phyloP scores from a whole-genome alignment of 2,797 vertebrate genomes.

The Neopelma chrysocephalum region DNA sequence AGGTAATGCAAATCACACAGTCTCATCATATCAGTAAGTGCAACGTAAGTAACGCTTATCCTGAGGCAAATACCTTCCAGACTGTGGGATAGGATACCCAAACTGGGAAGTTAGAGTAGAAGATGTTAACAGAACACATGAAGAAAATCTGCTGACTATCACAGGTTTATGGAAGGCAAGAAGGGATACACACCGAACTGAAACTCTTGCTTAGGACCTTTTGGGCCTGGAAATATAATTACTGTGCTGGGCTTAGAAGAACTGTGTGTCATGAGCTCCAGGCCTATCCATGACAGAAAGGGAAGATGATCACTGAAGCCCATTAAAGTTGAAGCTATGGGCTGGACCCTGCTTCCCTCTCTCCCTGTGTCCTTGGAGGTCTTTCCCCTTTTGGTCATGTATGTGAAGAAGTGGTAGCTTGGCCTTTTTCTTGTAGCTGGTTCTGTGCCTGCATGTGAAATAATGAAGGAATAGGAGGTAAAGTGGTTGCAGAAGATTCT shows the following conservation, averaged over 20 bases:
- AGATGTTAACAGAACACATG: not conserved
- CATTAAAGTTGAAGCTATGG: not conserved
- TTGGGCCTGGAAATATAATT: not conserved
- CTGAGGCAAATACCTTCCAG: not conserved
- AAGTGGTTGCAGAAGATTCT: not conserved
- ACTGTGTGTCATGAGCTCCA: not conserved
- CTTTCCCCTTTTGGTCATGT: not conserved
- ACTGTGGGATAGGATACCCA: not conserved
- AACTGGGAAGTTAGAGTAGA: not conserved
- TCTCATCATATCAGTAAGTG: not conserved
- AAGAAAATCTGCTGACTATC: not conserved
- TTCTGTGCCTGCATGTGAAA: not conserved
- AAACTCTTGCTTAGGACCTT: not conserved
- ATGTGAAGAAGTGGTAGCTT: not conserved
- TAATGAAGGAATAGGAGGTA: not conserved
- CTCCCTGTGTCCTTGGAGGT: not conserved
- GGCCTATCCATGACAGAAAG: not conserved
- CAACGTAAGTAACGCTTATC: not conserved
- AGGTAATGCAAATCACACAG: not conserved
- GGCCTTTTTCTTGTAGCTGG: not conserved
- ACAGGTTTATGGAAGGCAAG: not conserved
- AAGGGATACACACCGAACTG: not conserved
- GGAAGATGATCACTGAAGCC: not conserved
- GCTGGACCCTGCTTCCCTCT: not conserved
- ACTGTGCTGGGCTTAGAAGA: not conserved